Percentiles rank a stretch among this genome's conserved stretches.
These are phyloP conservation scores for Aix galericulata DNA, from an alignment of 2,113 vertebrate genomes.

Conservation along the genomic window DNA sequence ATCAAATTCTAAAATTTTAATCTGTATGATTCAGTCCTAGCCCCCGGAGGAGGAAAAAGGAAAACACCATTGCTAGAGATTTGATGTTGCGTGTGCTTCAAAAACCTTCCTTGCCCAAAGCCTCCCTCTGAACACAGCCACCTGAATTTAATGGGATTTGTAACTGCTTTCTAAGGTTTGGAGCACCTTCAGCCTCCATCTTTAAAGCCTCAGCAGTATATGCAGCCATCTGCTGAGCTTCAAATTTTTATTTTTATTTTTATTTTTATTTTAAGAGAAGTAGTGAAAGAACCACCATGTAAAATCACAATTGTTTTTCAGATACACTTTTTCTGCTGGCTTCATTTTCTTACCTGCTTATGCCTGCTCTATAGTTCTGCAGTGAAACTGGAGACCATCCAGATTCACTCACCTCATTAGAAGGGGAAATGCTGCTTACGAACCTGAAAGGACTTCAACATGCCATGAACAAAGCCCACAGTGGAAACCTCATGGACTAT, in stretches of 20 bases:
- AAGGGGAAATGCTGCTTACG: background rate
- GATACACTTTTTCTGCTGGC: background rate
- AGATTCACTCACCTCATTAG: background rate
- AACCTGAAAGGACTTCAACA: background rate
- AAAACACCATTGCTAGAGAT: background rate
- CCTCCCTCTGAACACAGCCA: background rate
- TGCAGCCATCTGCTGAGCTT: background rate
- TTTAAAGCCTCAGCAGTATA: slow-evolving; percentile 33
- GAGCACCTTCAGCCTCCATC: background rate
- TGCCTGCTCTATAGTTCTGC: background rate
- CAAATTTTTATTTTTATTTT: background rate
- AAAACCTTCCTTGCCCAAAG: background rate
- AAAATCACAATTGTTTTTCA: background rate
- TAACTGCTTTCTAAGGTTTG: background rate
- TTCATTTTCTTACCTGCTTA: background rate
- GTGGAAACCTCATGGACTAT: background rate
- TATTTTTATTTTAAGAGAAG: slow-evolving; percentile 23
- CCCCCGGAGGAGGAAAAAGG: background rate
- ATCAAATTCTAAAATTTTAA: background rate
- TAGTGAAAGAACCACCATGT: background rate
- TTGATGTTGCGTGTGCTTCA: background rate
- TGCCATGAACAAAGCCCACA: fast-evolving
- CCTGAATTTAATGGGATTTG: background rate
- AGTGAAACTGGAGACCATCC: background rate
- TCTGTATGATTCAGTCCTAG: background rate